phyloP scores from a whole-genome alignment of 2,797 vertebrate genomes.

The Esox masquinongy region DNA sequence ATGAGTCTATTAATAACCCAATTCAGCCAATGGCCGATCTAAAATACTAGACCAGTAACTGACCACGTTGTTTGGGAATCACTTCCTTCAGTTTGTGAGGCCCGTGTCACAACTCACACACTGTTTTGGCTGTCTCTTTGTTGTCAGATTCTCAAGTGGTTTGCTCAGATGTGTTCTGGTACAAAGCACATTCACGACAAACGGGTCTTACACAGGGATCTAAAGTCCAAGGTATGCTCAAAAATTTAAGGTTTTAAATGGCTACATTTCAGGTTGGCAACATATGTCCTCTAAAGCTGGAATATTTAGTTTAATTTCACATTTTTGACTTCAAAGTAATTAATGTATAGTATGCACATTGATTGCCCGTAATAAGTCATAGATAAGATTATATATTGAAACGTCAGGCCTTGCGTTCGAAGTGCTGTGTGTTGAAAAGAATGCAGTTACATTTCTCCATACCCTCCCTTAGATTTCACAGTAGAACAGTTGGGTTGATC shows the following conservation, averaged over 20 bases:
- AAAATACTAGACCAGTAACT: neutral
- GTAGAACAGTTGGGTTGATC: neutral
- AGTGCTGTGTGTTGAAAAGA: too few relatives aligned
- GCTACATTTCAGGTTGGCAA: neutral
- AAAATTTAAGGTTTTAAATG: neutral
- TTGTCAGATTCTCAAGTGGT: conserved; percentile 87
- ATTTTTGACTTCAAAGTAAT: too few relatives aligned
- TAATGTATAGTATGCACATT: too few relatives aligned
- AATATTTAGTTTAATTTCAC: too few relatives aligned
- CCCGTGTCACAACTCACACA: neutral
- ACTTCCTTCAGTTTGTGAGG: too few relatives aligned
- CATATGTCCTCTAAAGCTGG: neutral
- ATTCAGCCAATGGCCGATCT: neutral
- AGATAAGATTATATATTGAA: too few relatives aligned
- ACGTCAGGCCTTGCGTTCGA: too few relatives aligned
- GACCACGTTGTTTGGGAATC: neutral
- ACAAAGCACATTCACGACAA: conserved; percentile 87
- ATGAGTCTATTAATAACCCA: neutral
- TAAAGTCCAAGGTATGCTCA: conserved; percentile 88
- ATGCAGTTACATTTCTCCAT: too few relatives aligned
- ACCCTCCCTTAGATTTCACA: too few relatives aligned
- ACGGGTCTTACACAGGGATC: conserved; percentile 87
- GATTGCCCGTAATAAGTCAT: too few relatives aligned
- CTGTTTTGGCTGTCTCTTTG: neutral
- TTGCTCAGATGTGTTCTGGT: conserved; percentile 87